Evolutionary conservation across 2,888 invertebrate genomes (phyloP).

Genomic region (Leucophora obtusa): DNA sequence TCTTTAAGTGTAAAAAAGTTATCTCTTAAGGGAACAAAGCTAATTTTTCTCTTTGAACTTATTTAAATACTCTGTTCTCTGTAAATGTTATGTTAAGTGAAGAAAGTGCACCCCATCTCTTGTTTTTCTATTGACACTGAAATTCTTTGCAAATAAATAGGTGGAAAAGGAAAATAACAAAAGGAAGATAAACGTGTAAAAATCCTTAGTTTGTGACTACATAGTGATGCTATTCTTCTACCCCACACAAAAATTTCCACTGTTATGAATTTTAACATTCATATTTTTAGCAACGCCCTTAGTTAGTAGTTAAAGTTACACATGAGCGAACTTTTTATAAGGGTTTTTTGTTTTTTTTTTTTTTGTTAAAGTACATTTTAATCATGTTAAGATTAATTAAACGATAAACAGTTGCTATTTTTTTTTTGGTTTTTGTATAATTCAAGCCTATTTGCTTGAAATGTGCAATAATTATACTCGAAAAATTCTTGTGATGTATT

Average conservation of each 20-base stretch:
- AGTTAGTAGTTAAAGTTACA: slow-evolving; percentile 31
- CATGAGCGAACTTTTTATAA: slow-evolving; percentile 28
- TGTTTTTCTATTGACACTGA: slow-evolving; percentile 21
- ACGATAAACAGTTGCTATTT: slow-evolving; percentile 1
- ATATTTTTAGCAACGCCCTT: slow-evolving; percentile 27
- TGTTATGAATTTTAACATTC: not conserved
- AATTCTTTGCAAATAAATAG: slow-evolving; percentile 23
- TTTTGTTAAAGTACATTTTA: slow-evolving; percentile 1
- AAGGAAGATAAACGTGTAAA: not conserved
- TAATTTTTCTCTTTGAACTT: not conserved
- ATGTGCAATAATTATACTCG: not conserved
- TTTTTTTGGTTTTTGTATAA: not conserved
- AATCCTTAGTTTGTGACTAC: not conserved
- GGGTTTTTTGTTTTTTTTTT: not conserved
- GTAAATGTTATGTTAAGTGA: not conserved
- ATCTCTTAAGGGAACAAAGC: not conserved
- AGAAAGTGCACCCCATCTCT: not conserved
- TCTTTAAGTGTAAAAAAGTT: not conserved
- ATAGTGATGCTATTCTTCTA: slow-evolving; percentile 14
- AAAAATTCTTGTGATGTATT: slow-evolving; percentile 12
- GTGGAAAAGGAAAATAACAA: slow-evolving; percentile 2
- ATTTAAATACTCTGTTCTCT: not conserved
- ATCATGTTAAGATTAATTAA: slow-evolving; percentile 48
- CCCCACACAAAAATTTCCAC: not conserved
- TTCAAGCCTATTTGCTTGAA: not conserved